Evolutionary conservation across 2,797 vertebrate genomes (phyloP), one percentile per base, ranked within the genome.

Genomic region (Cynodonichthys magdalenae): DNA sequence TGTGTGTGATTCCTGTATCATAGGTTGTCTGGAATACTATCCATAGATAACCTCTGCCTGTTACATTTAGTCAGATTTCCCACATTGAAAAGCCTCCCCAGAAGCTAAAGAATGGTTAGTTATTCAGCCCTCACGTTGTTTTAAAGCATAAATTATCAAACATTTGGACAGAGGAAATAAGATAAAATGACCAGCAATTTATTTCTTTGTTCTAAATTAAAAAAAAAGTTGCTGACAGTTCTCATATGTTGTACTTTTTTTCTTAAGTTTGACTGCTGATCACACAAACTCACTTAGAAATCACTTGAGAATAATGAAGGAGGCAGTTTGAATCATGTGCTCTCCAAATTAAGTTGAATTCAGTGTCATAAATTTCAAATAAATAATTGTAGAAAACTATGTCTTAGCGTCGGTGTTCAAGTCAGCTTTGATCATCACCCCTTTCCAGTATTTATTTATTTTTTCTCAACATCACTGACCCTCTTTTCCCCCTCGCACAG

Each of bases 1-100:
- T 83, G 70, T 83, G 65, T 76, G 36, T 59, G 77, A 80, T 78
- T 78, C 67, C 61, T 77, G 62, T 68, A 63, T 81, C 68, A 66
- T 83, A 71, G 80, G 48, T 60, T 34, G 83, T 77, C 78, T 81
- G 77, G 66, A 53, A 47, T 54, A 62, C 19, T 52, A 69, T 70
- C 73, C 2, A 0, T 45, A 66, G 57, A 83, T 74, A 76, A 77
- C 19, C 62, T 53, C 50, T 1, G 17, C 39, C 59, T 56, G 46
- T 36, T 39, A 44, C 29, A 60, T 53, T 59, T 39, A 51, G 47
- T 63, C 24, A 57, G 24, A 59, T 68, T 80, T 80, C 57, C 73
- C 59, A 68, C 42, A 39, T n/a, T 4, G 6, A 53, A 66, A 56
- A 54, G 45, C 59, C 58, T 59, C 42, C 41, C 19, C 41, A 27